These are phyloP conservation scores for Champsocephalus gunnari DNA, from an alignment of 2,797 vertebrate genomes.

Conservation along the genomic window DNA sequence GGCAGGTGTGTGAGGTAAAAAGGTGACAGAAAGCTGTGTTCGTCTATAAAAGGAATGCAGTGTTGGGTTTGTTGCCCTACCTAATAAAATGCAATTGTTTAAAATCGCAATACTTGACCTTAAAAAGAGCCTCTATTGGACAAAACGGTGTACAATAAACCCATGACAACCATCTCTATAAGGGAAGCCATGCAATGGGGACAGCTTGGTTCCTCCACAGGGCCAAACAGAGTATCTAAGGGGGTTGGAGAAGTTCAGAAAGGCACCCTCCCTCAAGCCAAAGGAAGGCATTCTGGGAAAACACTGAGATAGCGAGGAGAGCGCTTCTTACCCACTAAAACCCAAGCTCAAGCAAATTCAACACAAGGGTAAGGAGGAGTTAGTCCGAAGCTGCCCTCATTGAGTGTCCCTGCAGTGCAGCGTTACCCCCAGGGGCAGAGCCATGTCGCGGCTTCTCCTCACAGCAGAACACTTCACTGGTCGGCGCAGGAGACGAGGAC, in stretches of 20 bases:
- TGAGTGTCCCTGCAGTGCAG: conserved; percentile 83
- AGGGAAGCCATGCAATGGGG: conserved; percentile 84
- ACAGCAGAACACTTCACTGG: conserved; percentile 88
- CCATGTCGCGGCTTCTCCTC: conserved; percentile 59
- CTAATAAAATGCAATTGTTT: conserved; percentile 69
- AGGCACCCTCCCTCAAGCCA: conserved; percentile 70
- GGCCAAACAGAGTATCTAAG: conserved; percentile 76
- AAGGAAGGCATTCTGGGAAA: conserved; percentile 69
- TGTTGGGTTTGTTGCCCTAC: conserved; percentile 44
- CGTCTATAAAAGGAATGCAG: conserved; percentile 67
- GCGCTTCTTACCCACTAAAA: conserved; percentile 48
- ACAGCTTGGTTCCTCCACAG: conserved; percentile 82
- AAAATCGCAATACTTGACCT: conserved; percentile 75
- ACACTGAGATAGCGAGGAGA: conserved; percentile 73
- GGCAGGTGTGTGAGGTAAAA: conserved; percentile 77
- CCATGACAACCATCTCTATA: conserved; percentile 66
- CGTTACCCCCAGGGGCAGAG: conserved; percentile 84
- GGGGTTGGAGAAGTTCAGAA: conserved; percentile 55
- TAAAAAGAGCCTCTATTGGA: conserved; percentile 85
- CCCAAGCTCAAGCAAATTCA: conserved; percentile 69
- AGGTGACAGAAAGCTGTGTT: conserved; percentile 72
- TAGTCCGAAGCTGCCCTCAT: conserved; percentile 75
- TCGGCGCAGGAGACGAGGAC: conserved; percentile 99
- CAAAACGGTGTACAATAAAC: conserved; percentile 62
- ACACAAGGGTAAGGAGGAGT: conserved; percentile 52